Evolutionary conservation across 2,113 vertebrate genomes (phyloP).

Genomic region (Odocoileus virginianus): DNA sequence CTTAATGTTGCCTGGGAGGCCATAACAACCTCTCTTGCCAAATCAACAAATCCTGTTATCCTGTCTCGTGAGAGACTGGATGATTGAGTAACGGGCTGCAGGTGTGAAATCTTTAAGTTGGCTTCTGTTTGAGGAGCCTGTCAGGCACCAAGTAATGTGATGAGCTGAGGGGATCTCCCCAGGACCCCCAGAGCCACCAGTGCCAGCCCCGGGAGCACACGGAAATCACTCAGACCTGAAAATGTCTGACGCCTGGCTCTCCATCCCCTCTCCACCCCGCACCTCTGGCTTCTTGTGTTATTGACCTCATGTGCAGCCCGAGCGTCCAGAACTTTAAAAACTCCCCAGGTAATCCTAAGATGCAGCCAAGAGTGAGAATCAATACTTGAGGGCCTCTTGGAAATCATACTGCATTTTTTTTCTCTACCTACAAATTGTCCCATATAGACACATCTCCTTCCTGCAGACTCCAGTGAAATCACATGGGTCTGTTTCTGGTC

Average conservation of each 20-base stretch:
- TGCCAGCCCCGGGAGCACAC: background rate
- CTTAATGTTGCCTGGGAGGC: background rate
- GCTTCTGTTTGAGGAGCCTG: background rate
- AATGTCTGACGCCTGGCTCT: background rate
- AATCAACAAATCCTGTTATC: background rate
- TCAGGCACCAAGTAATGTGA: background rate
- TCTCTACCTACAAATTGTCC: background rate
- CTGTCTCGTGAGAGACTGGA: background rate
- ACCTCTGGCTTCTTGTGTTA: background rate
- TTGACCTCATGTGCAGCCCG: background rate
- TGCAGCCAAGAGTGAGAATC: background rate
- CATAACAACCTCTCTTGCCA: background rate
- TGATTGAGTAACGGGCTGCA: background rate
- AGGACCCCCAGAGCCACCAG: background rate
- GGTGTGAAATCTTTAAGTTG: background rate
- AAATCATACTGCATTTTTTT: background rate
- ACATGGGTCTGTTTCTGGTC: background rate
- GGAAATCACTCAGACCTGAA: background rate
- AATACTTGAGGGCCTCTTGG: background rate
- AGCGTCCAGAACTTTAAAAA: background rate
- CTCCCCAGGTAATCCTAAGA: background rate
- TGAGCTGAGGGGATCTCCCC: rapidly evolving
- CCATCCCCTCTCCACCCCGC: too few species aligned
- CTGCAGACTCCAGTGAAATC: background rate
- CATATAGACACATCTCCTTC: background rate